These are phyloP conservation scores for Daphoenositta chrysoptera DNA, from an alignment of 2,113 vertebrate species.

Conservation along the genomic window DNA sequence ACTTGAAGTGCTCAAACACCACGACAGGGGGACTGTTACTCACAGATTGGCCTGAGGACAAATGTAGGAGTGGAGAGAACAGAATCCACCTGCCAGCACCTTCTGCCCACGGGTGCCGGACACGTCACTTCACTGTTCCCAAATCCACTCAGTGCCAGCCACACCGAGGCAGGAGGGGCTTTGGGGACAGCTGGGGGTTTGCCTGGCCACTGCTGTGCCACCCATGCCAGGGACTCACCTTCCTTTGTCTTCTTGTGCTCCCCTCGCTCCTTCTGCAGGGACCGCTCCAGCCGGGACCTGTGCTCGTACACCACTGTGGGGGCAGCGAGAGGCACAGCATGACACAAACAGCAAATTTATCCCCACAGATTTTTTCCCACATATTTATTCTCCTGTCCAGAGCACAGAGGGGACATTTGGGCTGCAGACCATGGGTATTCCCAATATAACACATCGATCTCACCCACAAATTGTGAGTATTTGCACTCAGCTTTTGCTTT, in stretches of 20 bases:
- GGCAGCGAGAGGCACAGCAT: neutral
- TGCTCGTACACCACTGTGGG: conserved; percentile 74
- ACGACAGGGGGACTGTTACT: neutral
- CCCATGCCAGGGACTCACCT: conserved; percentile 30
- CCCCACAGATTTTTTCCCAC: rapidly evolving
- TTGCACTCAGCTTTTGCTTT: neutral
- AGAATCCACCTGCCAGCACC: neutral
- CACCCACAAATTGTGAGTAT: neutral
- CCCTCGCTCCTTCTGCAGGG: conserved; percentile 73
- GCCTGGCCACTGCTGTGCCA: neutral
- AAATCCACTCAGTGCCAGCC: neutral
- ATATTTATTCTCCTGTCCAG: rapidly evolving
- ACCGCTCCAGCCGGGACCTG: conserved; percentile 70
- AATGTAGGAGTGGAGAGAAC: rapidly evolving
- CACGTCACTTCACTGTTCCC: neutral
- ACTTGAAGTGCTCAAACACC: neutral
- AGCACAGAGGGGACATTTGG: neutral
- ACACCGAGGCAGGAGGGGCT: neutral
- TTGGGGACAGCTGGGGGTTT: neutral
- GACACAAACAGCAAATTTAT: rapidly evolving
- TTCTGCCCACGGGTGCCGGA: neutral
- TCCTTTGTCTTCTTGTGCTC: conserved; percentile 79
- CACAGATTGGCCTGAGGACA: neutral
- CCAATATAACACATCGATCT: rapidly evolving
- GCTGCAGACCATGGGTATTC: neutral